Evolutionary conservation across 1,140 invertebrate genomes (phyloP).

Genomic region (Reticulitermes speratus): DNA sequence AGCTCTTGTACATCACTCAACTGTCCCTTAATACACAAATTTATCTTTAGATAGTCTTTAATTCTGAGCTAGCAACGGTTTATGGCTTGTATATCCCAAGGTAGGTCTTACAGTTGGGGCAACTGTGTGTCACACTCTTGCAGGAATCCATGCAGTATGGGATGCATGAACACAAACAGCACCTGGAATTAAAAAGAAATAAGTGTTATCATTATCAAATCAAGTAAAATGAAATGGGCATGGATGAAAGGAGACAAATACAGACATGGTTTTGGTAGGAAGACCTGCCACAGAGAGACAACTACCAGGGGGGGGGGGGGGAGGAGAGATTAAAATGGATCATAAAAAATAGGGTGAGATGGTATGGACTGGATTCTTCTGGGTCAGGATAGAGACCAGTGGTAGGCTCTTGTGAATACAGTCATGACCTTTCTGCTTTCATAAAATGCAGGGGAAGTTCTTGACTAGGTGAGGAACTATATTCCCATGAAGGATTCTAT

Average conservation of each 20-base stretch:
- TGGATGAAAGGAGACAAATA: neutral
- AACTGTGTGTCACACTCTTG: conserved; percentile 62
- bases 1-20: neutral
- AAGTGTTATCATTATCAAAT: neutral
- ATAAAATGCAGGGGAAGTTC: too few relatives aligned
- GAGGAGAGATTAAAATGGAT: too few relatives aligned
- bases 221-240: conserved; percentile 1
- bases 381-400: too few relatives aligned
- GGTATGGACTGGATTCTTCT: too few relatives aligned
- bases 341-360: too few relatives aligned
- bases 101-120: conserved; percentile 62
- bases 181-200: conserved; percentile 47
- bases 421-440: too few relatives aligned
- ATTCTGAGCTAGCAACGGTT: neutral
- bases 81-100: conserved; percentile 54
- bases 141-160: conserved; percentile 68
- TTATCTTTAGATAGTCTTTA: neutral
- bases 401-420: too few relatives aligned
- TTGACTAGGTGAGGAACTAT: too few relatives aligned
- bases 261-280: neutral
- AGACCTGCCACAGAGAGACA: too few relatives aligned
- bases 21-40: neutral
- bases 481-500: too few relatives aligned
- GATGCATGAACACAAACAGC: conserved; percentile 59
- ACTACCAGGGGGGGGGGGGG: too few relatives aligned